Evolutionary conservation across 2,113 vertebrate genomes (phyloP), one percentile per base, ranked within the genome.

Genomic region (Lutjanus erythropterus): DNA sequence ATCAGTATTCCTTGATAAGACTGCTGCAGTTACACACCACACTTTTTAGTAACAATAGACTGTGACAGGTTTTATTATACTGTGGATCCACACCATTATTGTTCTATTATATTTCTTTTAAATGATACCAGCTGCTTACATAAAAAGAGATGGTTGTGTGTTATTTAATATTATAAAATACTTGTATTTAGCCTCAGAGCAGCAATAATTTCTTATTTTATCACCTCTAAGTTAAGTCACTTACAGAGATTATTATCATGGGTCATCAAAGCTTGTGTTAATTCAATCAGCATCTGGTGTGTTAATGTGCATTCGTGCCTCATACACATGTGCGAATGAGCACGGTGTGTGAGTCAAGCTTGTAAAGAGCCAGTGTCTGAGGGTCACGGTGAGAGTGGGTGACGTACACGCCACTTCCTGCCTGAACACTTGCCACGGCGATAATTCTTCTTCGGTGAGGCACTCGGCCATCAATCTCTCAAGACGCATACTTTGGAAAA

Each of bases 391-490:
- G 66, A 80, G 56, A 84, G 71, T 9, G 21, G 77, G 21, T 84
- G 81, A 84, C 71, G 53, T 71, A 73, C 37, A 77, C 19, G n/a
- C 58, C 69, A 33, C 77, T 66, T 78, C 71, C 76, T 73, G 55
- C 75, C 35, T 64, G 71, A 86, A 47, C 55, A 42, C 79, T 83
- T 33, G 80, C 61, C 44, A 49, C 5, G 11, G 72, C 78, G n/a
- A 81, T 92, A 86, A 85, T 61, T 92, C 82, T 87, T 70, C 35
- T 0, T 21, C 31, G 1, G 46, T 49, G 81, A 86, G 88, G 80
- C 81, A 81, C 61, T 69, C 1, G 37, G 39, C 71, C 61, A 84
- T 93, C 88, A 93, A 89, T 94, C 87, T 74, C 58, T 80, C 81
- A 67, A 67, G 37, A 52, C 53, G 61, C 71, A 65, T 73, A 90